Base-by-base conservation (phyloP, 2,888 invertebrate genomes). In the Andrena fulva region DNA sequence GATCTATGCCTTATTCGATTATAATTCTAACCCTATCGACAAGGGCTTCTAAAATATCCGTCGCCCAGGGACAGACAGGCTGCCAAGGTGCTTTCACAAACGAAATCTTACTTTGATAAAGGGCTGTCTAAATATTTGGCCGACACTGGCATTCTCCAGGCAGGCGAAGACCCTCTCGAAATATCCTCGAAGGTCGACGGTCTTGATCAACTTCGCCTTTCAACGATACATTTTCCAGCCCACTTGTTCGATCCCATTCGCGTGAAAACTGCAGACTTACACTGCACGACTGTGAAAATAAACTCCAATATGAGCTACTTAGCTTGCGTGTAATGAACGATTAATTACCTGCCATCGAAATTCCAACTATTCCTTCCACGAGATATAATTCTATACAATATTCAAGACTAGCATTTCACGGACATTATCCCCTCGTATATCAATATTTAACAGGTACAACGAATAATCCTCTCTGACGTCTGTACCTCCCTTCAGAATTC, bases 151-250 rank as follows among this genome's bases (percentile, higher is more conserved):
- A 7, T 48, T 4, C 10, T 12, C 29, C 20, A 62, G 20, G 8
- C 48, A 33, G 54, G 33, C 27, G 29, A 54, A 33, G 16, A 27
- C 35, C 1, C n/a, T 52, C 33, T 52, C n/a, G 33, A 72, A 63
- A 72, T 63, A 63, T 20, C 42, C 20, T 12, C 56, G 29, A 70
- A 70, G 59, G 70, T 70, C 59, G 29, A 4, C 27, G 12, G 56
- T 56, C 56, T 24, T 56, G 2, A 70, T 70, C 48, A 42, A 8
- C 48, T 59, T 7, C 42, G 10, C 42, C 54, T 70, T 70, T 8
- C 29, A 42, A 29, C 48, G 27, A 2, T 48, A 27, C 69, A 56
- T 59, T 35, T 27, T 27, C 16, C 52, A 31, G 33, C 16, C 31
- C 24, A 12, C 24, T 33, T 52, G 20, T 2, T 56, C 24, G 33